Percentiles rank a stretch among this genome's conserved stretches.
Conservation (phyloP, 1,140 invertebrate species). For the Pogonomyrmex californicus region DNA sequence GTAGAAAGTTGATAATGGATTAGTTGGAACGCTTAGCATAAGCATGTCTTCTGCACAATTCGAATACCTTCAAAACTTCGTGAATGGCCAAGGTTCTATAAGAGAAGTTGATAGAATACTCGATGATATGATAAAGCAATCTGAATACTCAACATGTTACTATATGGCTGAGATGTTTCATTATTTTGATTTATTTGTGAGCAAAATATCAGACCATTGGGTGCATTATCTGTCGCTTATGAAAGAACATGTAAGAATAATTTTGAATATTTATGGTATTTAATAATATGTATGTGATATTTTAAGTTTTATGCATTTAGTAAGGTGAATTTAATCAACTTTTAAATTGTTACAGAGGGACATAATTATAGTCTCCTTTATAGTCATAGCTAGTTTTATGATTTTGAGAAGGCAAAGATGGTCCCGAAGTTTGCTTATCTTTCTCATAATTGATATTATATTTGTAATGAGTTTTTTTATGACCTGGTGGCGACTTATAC, state of each 20-base stretch:
- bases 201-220: conserved; percentile 10
- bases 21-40: conserved; percentile 73
- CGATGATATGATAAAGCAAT: conserved; percentile 68
- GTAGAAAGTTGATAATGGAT: conserved; percentile 69
- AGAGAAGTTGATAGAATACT: conserved; percentile 79
- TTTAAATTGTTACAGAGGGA: conserved; percentile 73
- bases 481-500: conserved; percentile 78
- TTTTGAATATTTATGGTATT: conserved; percentile 11
- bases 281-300: conserved; percentile 21
- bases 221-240: not conserved
- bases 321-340: conserved; percentile 37
- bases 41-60: conserved; percentile 73
- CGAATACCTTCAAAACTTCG: conserved; percentile 73
- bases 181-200: conserved; percentile 43
- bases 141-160: conserved; percentile 12
- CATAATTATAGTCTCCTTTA: conserved; percentile 53
- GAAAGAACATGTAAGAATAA: conserved; percentile 71
- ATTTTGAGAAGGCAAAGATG: conserved; percentile 59
- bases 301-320: not conserved
- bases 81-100: conserved; percentile 72
- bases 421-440: conserved; percentile 68
- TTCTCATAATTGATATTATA: conserved; percentile 67
- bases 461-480: conserved; percentile 78
- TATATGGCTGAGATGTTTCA: conserved; percentile 47
- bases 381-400: conserved; percentile 60